Evolutionary conservation across 2,113 vertebrate genomes (phyloP).

Genomic region (Seriola quinqueradiata): DNA sequence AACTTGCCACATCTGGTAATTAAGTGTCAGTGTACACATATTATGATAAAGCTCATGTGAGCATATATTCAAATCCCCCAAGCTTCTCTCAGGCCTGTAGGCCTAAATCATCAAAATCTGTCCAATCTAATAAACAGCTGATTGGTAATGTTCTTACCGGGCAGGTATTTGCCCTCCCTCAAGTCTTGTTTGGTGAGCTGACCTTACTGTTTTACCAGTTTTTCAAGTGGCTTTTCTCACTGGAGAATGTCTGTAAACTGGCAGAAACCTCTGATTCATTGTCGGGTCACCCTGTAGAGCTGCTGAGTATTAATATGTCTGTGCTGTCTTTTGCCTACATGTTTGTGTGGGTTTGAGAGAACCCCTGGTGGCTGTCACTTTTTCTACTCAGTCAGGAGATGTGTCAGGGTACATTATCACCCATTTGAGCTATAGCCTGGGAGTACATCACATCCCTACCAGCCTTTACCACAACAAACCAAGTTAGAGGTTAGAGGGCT

Average conservation of each 20-base stretch:
- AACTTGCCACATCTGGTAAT: background rate
- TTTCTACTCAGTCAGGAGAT: background rate
- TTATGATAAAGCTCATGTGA: background rate
- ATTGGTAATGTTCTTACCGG: background rate
- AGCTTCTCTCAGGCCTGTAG: background rate
- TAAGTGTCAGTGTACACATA: conserved; percentile 15
- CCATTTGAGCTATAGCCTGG: too few species aligned
- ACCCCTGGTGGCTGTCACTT: background rate
- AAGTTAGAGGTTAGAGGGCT: too few species aligned
- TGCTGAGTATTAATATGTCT: background rate
- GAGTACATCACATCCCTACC: too few species aligned
- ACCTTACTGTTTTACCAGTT: too few species aligned
- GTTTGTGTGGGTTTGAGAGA: background rate
- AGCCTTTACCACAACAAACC: too few species aligned
- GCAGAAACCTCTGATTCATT: background rate
- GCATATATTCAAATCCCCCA: background rate
- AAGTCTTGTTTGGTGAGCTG: too few species aligned
- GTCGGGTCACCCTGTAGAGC: background rate
- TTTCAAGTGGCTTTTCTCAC: too few species aligned
- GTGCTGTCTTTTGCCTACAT: background rate
- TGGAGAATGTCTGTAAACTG: too few species aligned
- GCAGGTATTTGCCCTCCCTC: background rate
- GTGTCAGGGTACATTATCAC: too few species aligned
- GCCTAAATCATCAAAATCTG: background rate
- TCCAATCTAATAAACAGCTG: background rate